Evolutionary conservation across 2,888 invertebrate genomes (phyloP).

Genomic region (Aleiodes alternator): DNA sequence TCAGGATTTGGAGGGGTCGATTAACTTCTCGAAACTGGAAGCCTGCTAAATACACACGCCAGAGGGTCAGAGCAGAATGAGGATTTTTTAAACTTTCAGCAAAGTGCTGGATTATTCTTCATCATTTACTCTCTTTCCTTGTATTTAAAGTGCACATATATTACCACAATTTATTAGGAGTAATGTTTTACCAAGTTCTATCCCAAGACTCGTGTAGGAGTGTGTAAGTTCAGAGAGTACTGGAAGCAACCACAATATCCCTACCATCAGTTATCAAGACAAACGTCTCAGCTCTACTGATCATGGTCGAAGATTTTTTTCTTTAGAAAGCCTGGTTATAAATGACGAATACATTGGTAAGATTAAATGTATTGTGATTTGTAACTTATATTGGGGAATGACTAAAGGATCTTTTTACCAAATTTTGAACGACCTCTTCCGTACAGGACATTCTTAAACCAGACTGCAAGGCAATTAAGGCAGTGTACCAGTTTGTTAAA

Average conservation of each 20-base stretch:
- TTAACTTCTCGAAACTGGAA: neutral
- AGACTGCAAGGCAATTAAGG: too few relatives aligned
- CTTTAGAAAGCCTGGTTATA: conserved; percentile 2
- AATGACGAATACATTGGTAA: neutral
- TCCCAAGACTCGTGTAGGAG: neutral
- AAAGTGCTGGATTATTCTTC: conserved; percentile 4
- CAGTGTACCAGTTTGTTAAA: too few relatives aligned
- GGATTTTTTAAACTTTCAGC: neutral
- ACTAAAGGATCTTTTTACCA: too few relatives aligned
- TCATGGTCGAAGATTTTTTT: neutral
- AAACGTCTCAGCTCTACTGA: neutral
- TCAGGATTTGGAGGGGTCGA: too few relatives aligned
- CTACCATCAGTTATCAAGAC: conserved; percentile 30
- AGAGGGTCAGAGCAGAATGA: too few relatives aligned
- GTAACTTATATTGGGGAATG: neutral
- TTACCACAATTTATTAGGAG: neutral
- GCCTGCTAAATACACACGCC: neutral
- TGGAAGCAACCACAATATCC: conserved; percentile 12
- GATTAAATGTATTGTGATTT: neutral
- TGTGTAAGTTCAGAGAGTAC: neutral
- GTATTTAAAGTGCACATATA: conserved; percentile 3
- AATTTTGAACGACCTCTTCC: too few relatives aligned
- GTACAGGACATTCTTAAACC: too few relatives aligned
- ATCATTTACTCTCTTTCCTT: conserved; percentile 6
- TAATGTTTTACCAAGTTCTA: neutral